Evolutionary conservation across 2,888 invertebrate species (phyloP), one percentile per base, ranked within the genome.

Genomic region (Orthonychiurus folsomi): DNA sequence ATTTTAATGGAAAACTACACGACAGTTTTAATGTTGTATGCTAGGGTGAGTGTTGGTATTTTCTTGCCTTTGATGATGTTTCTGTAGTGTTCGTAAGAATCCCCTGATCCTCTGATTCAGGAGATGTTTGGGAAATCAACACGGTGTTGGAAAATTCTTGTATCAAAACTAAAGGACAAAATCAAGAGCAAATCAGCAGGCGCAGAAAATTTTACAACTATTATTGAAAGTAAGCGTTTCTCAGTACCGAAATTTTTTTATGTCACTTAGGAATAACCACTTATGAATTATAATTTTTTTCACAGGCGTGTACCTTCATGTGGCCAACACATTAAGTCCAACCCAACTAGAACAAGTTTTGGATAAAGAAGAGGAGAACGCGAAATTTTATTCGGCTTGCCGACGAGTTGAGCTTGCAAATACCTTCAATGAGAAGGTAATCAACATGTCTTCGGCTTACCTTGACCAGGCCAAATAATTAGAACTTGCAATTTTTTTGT

Each of bases 41-140:
- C 84, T 56, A 85, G 85, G 81, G 86, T 85, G 74, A 74, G 37
- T 54, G 15, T n/a, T n/a, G n/a, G n/a, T n/a, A n/a, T n/a, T n/a
- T n/a, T n/a, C n/a, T n/a, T n/a, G n/a, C n/a, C n/a, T n/a, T n/a
- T n/a, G n/a, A n/a, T n/a, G n/a, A n/a, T n/a, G n/a, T n/a, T n/a
- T n/a, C n/a, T n/a, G n/a, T n/a, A n/a, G n/a, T n/a, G n/a, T n/a
- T n/a, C n/a, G n/a, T n/a, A n/a, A n/a, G n/a, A n/a, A n/a, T n/a
- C n/a, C n/a, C n/a, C n/a, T n/a, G n/a, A n/a, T n/a, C n/a, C 15
- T 37, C 15, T 37, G 15, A 5, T 37, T 9, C 48, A 72, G 72
- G 72, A 73, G 69, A 73, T 67, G 63, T 71, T 73, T 59, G 71
- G 68, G 27, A 62, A 64, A 37, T 64, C 66, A 0, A 63, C 71